Evolutionary conservation across 2,797 vertebrate genomes (phyloP).

Genomic region (Phrynocephalus vlangalii): DNA sequence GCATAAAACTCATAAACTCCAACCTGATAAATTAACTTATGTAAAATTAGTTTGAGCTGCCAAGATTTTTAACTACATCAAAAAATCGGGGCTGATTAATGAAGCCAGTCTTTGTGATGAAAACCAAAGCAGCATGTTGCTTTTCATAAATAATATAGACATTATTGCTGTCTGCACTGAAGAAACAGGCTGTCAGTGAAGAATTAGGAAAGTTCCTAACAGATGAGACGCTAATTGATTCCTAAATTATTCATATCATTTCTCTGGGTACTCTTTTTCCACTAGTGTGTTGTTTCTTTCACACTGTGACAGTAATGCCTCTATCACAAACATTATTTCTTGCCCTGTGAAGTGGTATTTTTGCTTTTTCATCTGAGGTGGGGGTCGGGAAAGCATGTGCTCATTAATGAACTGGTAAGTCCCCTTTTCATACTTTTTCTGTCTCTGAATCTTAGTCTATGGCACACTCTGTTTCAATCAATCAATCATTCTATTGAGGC

Average conservation of each 20-base stretch:
- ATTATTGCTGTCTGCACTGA: conserved; percentile 49
- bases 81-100: conserved; percentile 50
- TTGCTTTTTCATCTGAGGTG: conserved; percentile 20
- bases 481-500: too few relatives aligned
- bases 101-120: conserved; percentile 29
- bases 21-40: conserved; percentile 41
- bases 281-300: background rate
- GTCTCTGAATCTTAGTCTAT: too few relatives aligned
- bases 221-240: conserved; percentile 56
- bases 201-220: conserved; percentile 56
- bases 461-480: too few relatives aligned
- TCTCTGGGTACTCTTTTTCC: conserved; percentile 36
- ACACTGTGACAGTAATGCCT: conserved; percentile 22
- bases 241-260: conserved; percentile 67
- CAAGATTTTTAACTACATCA: conserved; percentile 40
- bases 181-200: conserved; percentile 44
- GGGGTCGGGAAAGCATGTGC: conserved; percentile 14
- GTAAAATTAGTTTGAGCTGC: conserved; percentile 33
- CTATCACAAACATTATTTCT: conserved; percentile 47
- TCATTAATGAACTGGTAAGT: background rate
- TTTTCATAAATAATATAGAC: conserved; percentile 59
- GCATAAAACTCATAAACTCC: conserved; percentile 31
- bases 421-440: too few relatives aligned
- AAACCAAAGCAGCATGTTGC: conserved; percentile 39
- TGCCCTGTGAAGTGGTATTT: conserved; percentile 21